Base-by-base conservation (phyloP, 30 jellyfish, hydroid and myxozoan genomes). In the Mastigias papua region DNA sequence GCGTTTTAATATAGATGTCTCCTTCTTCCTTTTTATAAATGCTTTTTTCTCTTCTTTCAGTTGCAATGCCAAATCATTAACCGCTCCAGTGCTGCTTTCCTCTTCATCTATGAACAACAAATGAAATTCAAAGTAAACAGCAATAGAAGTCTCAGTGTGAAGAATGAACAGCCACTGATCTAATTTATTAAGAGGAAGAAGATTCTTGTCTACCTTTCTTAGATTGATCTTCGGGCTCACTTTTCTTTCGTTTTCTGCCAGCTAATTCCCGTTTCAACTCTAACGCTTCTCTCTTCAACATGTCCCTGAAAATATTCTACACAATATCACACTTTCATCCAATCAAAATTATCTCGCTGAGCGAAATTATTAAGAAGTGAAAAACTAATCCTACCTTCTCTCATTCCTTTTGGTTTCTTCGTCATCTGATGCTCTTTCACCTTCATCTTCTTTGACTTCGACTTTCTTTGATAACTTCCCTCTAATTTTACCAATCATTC, bases 281-380 rank as follows among this genome's bases (percentile, higher is more conserved):
- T 37, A 82, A 80, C 4, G 98, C 97, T 82, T 93, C 98, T 49
- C 89, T 84, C 76, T 86, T 77, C 62, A 93, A 76, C 64, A 67
- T 86, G 27, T 83, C 88, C 89, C 98, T 93, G 27, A 21, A 54
- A 78, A 32, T 46, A 33, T 30, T 17, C 32, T 0, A 28, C 16
- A 25, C 20, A 20, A 31, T 68, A 7, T 13, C 0, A 69, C 15
- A 2, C 81, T 0, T 2, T 17, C 25, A 2, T 54, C 17, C 7
- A 54, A 5, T 54, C 67, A 54, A 16, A 54, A 5, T 4, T 15
- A 42, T 42, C n/a, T 42, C 54, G 13, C 13, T 8, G 54, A 42
- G 13, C 7, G 13, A 15, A 15, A 42, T 15, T 42, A 4, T 42
- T 42, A 42, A 42, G 13, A 42, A 8, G 54, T n/a, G 54, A 42